Percentiles rank a stretch among this genome's conserved stretches.
phyloP scores from a whole-genome alignment of 2,888 invertebrate genomes.

The Frankliniella fusca region DNA sequence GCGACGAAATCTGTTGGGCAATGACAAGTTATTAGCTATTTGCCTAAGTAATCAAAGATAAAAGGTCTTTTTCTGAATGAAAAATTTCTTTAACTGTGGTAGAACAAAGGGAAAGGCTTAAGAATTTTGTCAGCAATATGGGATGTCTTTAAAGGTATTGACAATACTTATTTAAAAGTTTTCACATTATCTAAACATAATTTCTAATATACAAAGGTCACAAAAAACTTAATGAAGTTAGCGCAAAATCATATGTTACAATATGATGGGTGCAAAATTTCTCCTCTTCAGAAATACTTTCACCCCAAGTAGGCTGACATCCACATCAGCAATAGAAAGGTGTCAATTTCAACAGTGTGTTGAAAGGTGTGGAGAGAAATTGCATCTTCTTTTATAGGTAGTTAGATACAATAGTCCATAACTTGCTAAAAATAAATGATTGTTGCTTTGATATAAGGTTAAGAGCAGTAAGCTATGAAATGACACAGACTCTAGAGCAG shows the following conservation, averaged over 20 bases:
- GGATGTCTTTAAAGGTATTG: not conserved
- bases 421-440: no score
- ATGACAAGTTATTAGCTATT: not conserved
- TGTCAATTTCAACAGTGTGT: not conserved
- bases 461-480: not conserved
- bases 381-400: not conserved
- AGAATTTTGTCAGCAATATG: not conserved
- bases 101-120: not conserved
- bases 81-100: not conserved
- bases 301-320: not conserved
- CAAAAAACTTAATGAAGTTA: no score
- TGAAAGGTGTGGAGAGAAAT: not conserved
- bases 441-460: no score
- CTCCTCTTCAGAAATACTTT: not conserved
- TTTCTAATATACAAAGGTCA: not conserved
- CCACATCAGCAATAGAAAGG: not conserved
- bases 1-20: constrained; percentile 12
- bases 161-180: not conserved
- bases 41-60: not conserved
- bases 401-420: no score
- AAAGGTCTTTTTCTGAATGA: not conserved
- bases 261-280: not conserved
- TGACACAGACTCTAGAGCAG: not conserved
- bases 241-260: not conserved
- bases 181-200: not conserved